Percentiles rank a stretch among this genome's conserved stretches.
These are phyloP conservation scores for Chironomus tentans DNA, from an alignment of 2,888 invertebrate genomes.

Conservation along the genomic window DNA sequence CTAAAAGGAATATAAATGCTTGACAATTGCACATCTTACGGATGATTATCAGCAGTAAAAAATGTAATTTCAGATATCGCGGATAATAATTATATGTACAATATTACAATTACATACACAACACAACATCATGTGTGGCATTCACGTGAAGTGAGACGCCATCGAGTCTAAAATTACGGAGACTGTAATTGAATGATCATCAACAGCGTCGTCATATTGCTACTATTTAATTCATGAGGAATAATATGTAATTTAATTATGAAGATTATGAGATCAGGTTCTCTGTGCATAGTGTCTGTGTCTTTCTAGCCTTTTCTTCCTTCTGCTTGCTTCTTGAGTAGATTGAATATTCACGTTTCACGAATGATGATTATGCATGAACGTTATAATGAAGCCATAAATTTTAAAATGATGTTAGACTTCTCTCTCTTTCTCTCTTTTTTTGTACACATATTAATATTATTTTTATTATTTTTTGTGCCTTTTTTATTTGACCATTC, in stretches of 20 bases:
- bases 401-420: not conserved
- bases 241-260: no score
- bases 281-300: no score
- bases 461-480: not conserved
- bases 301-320: no score
- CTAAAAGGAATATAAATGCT: no score
- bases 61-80: no score
- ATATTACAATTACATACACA: no score
- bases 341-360: constrained; percentile 4
- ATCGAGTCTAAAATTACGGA: constrained; percentile 5
- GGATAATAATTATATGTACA: no score
- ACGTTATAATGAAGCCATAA: constrained; percentile 6
- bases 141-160: not conserved
- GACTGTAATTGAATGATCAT: constrained; percentile 9
- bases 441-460: not conserved
- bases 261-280: no score
- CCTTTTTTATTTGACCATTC: not conserved
- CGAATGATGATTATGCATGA: constrained; percentile 2
- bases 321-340: not conserved
- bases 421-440: not conserved
- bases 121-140: constrained; percentile 6
- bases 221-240: no score
- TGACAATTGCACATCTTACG: no score
- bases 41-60: no score
- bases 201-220: not conserved